phyloP scores from a whole-genome alignment of 2,113 vertebrate species.

The Aptenodytes forsteri region DNA sequence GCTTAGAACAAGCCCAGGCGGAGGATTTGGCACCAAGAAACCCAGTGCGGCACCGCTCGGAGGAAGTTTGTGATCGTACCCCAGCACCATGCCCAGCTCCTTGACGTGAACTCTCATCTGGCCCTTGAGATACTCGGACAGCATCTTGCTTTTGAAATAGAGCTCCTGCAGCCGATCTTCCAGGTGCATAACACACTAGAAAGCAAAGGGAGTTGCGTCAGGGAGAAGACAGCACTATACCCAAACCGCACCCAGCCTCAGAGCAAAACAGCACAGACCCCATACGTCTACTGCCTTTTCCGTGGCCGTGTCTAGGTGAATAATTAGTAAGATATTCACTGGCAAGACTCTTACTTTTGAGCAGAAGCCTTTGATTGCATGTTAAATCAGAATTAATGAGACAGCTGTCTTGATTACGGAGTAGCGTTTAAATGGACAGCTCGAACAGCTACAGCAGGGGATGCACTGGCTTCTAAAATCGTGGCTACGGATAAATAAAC shows the following conservation, averaged over 20 bases:
- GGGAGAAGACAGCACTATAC: background rate
- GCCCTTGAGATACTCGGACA: conserved; percentile 96
- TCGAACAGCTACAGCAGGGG: background rate
- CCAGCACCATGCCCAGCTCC: conserved; percentile 92
- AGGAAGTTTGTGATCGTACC: conserved; percentile 76
- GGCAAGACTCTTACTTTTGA: background rate
- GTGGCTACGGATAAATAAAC: background rate
- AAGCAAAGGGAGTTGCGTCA: conserved; percentile 6
- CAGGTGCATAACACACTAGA: conserved; percentile 97
- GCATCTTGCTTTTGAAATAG: conserved; percentile 98
- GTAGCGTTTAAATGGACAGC: background rate
- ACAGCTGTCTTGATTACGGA: background rate
- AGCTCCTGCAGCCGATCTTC: conserved; percentile 97
- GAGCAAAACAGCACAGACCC: background rate
- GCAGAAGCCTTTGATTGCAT: background rate
- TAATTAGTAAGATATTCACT: background rate
- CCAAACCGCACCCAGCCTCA: background rate
- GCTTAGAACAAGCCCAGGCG: background rate
- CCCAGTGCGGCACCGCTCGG: background rate
- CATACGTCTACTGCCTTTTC: background rate
- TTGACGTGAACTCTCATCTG: conserved; percentile 98
- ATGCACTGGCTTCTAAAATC: background rate
- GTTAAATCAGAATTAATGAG: background rate
- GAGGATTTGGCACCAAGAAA: background rate
- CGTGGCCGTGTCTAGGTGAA: background rate